Conservation (phyloP, 1,140 invertebrate genomes). For the Aphelenchoides besseyi region DNA sequence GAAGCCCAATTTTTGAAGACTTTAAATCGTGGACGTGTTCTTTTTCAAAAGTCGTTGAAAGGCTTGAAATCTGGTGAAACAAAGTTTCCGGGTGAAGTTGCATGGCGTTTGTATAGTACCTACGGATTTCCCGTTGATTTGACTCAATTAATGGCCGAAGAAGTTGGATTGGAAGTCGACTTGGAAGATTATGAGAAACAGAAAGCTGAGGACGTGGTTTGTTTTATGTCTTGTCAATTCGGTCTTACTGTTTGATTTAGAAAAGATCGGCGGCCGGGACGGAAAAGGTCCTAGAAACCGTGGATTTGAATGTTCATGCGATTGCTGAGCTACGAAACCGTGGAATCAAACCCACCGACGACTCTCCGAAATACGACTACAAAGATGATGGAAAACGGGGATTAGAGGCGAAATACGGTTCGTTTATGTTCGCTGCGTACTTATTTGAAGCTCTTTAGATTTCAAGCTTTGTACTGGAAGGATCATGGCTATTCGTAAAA, state of each 20-base stretch:
- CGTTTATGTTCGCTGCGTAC: neutral
- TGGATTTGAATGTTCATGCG: constrained; percentile 83
- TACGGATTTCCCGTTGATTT: constrained; percentile 98
- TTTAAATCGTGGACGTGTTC: constrained; percentile 77
- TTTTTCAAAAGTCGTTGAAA: constrained; percentile 84
- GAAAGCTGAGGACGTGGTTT: constrained; percentile 66
- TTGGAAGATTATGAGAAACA: constrained; percentile 83
- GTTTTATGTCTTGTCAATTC: constrained; percentile 22
- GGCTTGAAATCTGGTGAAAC: constrained; percentile 71
- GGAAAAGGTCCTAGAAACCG: constrained; percentile 50
- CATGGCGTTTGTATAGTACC: constrained; percentile 96
- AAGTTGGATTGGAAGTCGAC: constrained; percentile 82
- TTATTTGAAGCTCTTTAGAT: constrained; percentile 52
- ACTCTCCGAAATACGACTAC: constrained; percentile 88
- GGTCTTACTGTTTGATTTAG: neutral
- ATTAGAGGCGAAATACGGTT: constrained; percentile 71
- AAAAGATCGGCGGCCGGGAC: constrained; percentile 46
- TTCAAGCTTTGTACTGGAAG: constrained; percentile 66
- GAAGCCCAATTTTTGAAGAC: constrained; percentile 97
- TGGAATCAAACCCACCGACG: constrained; percentile 78
- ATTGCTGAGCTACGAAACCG: constrained; percentile 78
- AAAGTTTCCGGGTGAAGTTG: constrained; percentile 74
- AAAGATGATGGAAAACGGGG: constrained; percentile 67
- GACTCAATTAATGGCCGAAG: constrained; percentile 94
- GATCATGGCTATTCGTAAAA: constrained; percentile 69